A percentile compares a stretch with the other conserved stretches of the same genome.
phyloP scores from a whole-genome alignment of 35 echinoderm and acorn worm species.

The Lytechinus pictus region DNA sequence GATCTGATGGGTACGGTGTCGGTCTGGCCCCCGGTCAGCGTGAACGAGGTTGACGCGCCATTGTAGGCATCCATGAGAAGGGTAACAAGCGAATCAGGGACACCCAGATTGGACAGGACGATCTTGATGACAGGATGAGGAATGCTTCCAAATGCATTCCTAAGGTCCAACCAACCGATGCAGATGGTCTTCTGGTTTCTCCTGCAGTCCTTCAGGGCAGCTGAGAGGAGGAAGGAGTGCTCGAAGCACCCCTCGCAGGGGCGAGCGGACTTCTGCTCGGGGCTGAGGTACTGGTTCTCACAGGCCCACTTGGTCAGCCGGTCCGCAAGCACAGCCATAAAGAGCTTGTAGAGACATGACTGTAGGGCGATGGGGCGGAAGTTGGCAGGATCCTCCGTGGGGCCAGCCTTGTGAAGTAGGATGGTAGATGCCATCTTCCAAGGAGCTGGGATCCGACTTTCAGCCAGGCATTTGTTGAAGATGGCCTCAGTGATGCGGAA shows the following conservation, averaged over 20 bases:
- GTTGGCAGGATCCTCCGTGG: too few relatives aligned
- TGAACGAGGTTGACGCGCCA: not conserved
- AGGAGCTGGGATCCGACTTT: too few relatives aligned
- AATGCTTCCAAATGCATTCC: not conserved
- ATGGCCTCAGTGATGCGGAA: too few relatives aligned
- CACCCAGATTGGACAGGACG: not conserved
- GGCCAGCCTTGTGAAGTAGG: too few relatives aligned
- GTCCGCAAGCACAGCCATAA: not conserved
- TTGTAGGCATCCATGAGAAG: not conserved
- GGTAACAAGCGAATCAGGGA: not conserved
- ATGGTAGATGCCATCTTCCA: too few relatives aligned
- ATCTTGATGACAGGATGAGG: not conserved
- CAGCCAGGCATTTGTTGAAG: too few relatives aligned
- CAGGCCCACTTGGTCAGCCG: conserved; percentile 2
- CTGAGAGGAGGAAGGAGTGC: not conserved
- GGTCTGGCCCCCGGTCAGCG: not conserved
- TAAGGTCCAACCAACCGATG: not conserved
- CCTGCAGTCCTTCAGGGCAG: not conserved
- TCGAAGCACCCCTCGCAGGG: conserved; percentile 40
- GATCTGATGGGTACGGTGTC: not conserved
- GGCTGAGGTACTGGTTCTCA: not conserved
- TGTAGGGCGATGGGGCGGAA: too few relatives aligned
- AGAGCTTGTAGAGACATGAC: not conserved
- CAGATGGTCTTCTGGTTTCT: not conserved
- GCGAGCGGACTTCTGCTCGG: conserved; percentile 34